phyloP scores from a whole-genome alignment of 2,113 vertebrate genomes.

The Dermatemys mawii region DNA sequence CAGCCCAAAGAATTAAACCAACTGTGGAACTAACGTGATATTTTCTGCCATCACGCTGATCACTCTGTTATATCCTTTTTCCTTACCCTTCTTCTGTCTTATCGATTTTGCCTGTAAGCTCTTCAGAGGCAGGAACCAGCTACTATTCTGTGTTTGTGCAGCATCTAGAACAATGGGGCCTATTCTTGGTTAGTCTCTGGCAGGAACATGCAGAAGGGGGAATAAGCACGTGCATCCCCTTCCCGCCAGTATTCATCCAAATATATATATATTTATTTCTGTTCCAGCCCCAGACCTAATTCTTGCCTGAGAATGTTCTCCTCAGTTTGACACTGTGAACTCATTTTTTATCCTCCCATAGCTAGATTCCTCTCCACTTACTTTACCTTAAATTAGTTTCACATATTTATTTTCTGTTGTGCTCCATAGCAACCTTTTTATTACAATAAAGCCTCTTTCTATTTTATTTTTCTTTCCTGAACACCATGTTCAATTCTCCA shows the following conservation, averaged over 20 bases:
- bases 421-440: not conserved
- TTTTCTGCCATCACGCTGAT: not conserved
- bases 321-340: not conserved
- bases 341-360: not conserved
- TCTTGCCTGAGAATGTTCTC: not conserved
- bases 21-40: not conserved
- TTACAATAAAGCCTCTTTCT: not conserved
- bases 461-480: slow-evolving; percentile 1
- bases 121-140: not conserved
- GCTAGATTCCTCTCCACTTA: not conserved
- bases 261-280: too few relatives aligned
- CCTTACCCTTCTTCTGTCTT: not conserved
- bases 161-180: not conserved
- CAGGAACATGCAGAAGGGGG: too few relatives aligned
- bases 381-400: not conserved
- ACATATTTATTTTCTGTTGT: slow-evolving; percentile 1
- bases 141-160: not conserved
- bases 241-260: too few relatives aligned
- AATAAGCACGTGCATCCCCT: too few relatives aligned
- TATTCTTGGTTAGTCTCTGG: not conserved
- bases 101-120: not conserved
- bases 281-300: not conserved
- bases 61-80: not conserved
- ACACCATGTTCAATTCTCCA: slow-evolving; percentile 12
- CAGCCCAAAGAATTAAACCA: not conserved